Evolutionary conservation across 2,797 vertebrate genomes (phyloP).

Genomic region (Prionace glauca): DNA sequence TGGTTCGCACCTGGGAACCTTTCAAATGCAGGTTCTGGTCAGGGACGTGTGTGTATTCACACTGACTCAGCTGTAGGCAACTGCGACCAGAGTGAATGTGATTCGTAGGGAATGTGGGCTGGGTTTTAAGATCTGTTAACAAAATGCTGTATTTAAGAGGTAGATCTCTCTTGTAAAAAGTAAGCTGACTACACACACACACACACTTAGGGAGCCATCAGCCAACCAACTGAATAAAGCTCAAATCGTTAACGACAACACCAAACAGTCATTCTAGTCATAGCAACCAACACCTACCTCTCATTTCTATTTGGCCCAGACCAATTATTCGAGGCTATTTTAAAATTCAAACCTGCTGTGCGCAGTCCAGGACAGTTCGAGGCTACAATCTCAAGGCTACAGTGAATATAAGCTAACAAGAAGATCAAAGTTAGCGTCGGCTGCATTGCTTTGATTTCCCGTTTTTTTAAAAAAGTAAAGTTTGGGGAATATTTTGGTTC

Average conservation of each 20-base stretch:
- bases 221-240: background rate
- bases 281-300: conserved; percentile 22
- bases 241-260: background rate
- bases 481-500: background rate
- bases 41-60: background rate
- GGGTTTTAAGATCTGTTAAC: background rate
- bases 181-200: background rate
- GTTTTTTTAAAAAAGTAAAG: background rate
- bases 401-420: background rate
- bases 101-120: background rate
- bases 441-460: background rate
- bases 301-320: background rate
- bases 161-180: background rate
- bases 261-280: conserved; percentile 15
- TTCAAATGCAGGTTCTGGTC: background rate
- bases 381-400: background rate
- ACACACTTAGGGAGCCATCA: background rate
- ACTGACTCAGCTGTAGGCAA: background rate
- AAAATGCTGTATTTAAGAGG: too few species aligned
- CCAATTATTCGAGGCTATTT: background rate
- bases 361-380: background rate
- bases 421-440: background rate
- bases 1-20: background rate
- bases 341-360: background rate
- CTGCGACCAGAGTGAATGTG: too few species aligned